Evolutionary conservation across 1,140 invertebrate genomes (phyloP), one percentile per base, ranked within the genome.

Genomic region (Eumaeus atala): DNA sequence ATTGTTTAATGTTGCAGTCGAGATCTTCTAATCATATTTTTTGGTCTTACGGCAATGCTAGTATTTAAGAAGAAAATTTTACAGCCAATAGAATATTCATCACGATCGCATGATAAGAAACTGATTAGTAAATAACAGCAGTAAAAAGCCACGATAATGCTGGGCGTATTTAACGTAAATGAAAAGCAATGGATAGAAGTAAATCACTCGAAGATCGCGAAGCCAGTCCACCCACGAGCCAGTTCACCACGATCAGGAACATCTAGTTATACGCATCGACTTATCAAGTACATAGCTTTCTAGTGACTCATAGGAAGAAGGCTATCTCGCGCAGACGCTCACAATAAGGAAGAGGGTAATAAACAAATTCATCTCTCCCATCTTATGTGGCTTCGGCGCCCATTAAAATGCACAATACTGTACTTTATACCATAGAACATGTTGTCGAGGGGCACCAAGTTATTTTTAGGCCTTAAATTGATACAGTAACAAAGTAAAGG

Each of bases 321-420:
- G 77, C 78, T 84, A 86, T 86, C 83, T 81, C 66, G 70, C 70
- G 64, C 83, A 84, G 79, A 84, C 84, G 78, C 68, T 84, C 81
- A 81, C 84, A 87, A 87, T 87, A 84, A 87, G 84, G 84, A 87
- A 87, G 81, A 79, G 77, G 78, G 78, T 77, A 87, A 87, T 87
- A 87, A 87, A 87, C 79, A 81, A 84, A 87, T 84, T 84, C 84
- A 87, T 80, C 84, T 83, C 79, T 76, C 74, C 69, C 76, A 80
- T 86, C 81, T 84, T 83, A 82, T 78, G 79, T 74, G 75, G 78
- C 80, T 81, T 73, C 70, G 70, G 66, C 61, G 79, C 64, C 76
- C 74, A 81, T 84, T 84, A 80, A 81, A 85, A 83, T 78, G 81
- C 81, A 83, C 81, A 86, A 86, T 84, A 76, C 80, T 84, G 83